phyloP scores from a whole-genome alignment of 2,797 vertebrate species.

The Forpus xanthops region DNA sequence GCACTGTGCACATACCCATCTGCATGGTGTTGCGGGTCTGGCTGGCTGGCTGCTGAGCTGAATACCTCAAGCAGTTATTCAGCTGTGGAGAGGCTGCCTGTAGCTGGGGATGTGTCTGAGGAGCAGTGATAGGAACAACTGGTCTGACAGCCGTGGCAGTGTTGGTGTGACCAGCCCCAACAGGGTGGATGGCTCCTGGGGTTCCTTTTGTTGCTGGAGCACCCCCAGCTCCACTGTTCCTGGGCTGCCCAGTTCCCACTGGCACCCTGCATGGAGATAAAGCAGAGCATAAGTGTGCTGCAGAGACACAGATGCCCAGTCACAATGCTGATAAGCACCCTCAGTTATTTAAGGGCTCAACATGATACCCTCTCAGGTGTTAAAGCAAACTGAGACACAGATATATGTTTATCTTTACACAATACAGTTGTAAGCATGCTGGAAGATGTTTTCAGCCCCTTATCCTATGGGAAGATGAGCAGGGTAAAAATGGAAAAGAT shows the following conservation, averaged over 20 bases:
- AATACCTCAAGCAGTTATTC: constrained; percentile 86
- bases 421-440: background rate
- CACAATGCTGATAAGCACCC: background rate
- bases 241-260: constrained; percentile 81
- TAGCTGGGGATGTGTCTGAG: constrained; percentile 78
- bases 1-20: constrained; percentile 79
- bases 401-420: background rate
- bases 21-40: constrained; percentile 84
- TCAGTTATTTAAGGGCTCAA: background rate
- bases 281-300: background rate
- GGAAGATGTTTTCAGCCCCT: background rate
- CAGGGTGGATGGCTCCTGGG: constrained; percentile 74
- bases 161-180: constrained; percentile 71
- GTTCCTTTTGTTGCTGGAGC: constrained; percentile 78
- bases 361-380: background rate
- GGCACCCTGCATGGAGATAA: constrained; percentile 82
- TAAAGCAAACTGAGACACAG: background rate
- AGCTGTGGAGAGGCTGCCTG: constrained; percentile 81
- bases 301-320: background rate
- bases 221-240: constrained; percentile 78
- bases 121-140: constrained; percentile 79
- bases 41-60: constrained; percentile 79
- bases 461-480: background rate
- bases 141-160: constrained; percentile 82
- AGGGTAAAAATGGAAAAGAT: background rate